Conservation (phyloP, 1,140 invertebrate species). For the Drosophila biarmipes region DNA sequence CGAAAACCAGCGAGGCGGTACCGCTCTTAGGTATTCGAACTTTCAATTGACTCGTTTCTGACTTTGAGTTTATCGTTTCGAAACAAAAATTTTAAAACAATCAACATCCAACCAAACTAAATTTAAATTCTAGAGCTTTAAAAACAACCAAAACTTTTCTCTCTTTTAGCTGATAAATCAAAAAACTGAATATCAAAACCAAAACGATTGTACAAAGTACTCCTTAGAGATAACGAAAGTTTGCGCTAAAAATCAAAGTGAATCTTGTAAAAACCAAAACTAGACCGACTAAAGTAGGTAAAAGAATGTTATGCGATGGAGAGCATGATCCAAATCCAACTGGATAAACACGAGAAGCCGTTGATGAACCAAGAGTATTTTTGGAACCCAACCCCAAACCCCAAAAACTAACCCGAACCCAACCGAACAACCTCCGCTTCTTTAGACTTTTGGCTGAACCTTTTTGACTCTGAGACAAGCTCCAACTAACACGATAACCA, state of each 20-base stretch:
- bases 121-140: constrained; percentile 53
- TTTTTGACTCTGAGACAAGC: constrained; percentile 39
- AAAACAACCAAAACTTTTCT: constrained; percentile 57
- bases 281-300: constrained; percentile 76
- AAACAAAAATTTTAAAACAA: constrained; percentile 31
- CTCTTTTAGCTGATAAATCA: constrained; percentile 74
- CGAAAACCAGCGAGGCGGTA: constrained; percentile 98
- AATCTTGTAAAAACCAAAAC: constrained; percentile 71
- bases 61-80: constrained; percentile 61
- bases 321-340: constrained; percentile 68
- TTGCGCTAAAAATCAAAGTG: constrained; percentile 50
- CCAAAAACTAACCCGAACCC: constrained; percentile 18
- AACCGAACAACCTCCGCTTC: constrained; percentile 52
- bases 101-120: constrained; percentile 43
- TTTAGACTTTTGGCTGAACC: constrained; percentile 77
- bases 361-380: constrained; percentile 40
- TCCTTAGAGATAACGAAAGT: constrained; percentile 49
- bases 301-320: constrained; percentile 48
- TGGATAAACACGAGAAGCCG: constrained; percentile 46
- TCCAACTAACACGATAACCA: constrained; percentile 31
- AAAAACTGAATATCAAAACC: constrained; percentile 24
- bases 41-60: constrained; percentile 42
- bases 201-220: constrained; percentile 71
- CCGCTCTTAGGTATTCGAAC: constrained; percentile 94
- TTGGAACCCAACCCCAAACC: constrained; percentile 37